phyloP scores from a whole-genome alignment of 2,888 invertebrate species.

The Erannis defoliaria region DNA sequence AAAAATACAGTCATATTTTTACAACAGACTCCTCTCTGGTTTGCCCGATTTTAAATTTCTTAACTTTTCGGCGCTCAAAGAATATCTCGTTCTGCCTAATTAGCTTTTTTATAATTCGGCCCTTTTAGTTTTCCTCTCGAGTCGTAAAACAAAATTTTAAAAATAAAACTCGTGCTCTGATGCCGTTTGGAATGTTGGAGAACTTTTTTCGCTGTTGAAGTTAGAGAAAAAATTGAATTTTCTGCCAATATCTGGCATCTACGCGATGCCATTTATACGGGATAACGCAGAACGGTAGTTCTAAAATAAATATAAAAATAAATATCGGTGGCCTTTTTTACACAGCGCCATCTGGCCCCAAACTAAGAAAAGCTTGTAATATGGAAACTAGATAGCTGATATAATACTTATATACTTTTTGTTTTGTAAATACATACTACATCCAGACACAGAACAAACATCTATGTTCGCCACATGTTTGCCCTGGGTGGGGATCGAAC shows the following conservation, averaged over 20 bases:
- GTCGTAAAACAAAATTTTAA: conserved; percentile 28
- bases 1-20: conserved; percentile 20
- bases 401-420: too few relatives aligned
- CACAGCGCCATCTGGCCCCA: too few relatives aligned
- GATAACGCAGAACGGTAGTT: too few relatives aligned
- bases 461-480: too few relatives aligned
- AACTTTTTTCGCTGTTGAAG: conserved; percentile 2
- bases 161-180: conserved; percentile 13
- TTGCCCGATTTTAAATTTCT: conserved; percentile 29
- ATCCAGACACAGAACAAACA: too few relatives aligned
- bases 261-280: too few relatives aligned
- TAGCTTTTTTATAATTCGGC: conserved; percentile 36
- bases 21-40: conserved; percentile 19
- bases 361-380: too few relatives aligned
- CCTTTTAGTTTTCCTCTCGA: conserved; percentile 24
- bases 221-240: conserved; percentile 11
- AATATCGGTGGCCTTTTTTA: too few relatives aligned
- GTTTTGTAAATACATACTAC: too few relatives aligned
- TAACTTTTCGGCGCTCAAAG: conserved; percentile 36
- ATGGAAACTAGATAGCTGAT: too few relatives aligned
- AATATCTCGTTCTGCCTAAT: conserved; percentile 40
- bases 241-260: conserved; percentile 9
- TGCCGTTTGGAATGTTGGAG: conserved; percentile 12
- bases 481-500: too few relatives aligned
- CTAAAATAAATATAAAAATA: too few relatives aligned